Base-by-base conservation (phyloP, 2,888 invertebrate species). In the Mythimna lalbum region DNA sequence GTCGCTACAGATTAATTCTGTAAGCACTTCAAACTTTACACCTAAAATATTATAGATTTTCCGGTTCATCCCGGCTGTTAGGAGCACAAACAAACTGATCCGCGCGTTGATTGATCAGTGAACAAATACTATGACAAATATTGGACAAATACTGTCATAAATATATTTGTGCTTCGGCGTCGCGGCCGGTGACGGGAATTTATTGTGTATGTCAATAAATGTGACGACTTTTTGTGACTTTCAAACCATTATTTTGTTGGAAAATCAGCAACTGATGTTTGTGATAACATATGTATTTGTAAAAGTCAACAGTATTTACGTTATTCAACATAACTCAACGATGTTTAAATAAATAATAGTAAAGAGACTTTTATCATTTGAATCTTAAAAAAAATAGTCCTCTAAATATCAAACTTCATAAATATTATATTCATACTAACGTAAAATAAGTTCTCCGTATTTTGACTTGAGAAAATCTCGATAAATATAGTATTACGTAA, bases 51-150 rank as follows among this genome's bases (percentile, higher is more conserved):
- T 19, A 43, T 50, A 39, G 64, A 76, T 78, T 59, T 56, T n/a
- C 52, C 55, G 23, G 63, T 33, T 77, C 56, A 73, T 68, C 61
- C 68, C 59, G 31, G 6, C 19, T 60, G 66, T 63, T 68, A 55
- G 65, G 14, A 36, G 50, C 59, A 65, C 57, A 63, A 78, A 70
- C 74, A 78, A 81, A 63, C 59, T 62, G 82, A 70, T 82, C 67
- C 19, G 60, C 17, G 53, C 63, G 64, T 33, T 82, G 74, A 80
- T 82, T 59, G 74, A 80, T 78, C 82, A 74, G 65, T 52, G 36
- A 63, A 65, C 69, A 81, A 81, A 80, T 78, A 69, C 67, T 67
- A 56, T 81, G 69, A 70, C 82, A 80, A 73, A 73, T 63, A 69
- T 64, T 56, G 43, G 62, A 65, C 69, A 78, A 78, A 80, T 73